Base-by-base conservation (phyloP, 2,797 vertebrate species). In the Fundulus diaphanus region DNA sequence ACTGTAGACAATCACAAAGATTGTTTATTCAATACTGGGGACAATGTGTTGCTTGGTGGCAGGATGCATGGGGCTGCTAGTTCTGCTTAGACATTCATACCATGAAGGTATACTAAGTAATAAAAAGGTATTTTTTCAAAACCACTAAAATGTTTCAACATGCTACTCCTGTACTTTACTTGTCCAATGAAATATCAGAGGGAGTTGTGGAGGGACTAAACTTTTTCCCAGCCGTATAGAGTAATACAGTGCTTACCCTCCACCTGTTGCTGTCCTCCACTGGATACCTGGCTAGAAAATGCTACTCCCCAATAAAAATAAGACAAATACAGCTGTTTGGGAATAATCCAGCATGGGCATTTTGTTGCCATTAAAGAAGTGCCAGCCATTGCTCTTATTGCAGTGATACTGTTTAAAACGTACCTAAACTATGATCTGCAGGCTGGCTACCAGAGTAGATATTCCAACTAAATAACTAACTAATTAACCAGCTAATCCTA, bases 1-100 rank as follows among this genome's bases (percentile, higher is more conserved):
- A 29, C 44, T 73, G 77, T 65, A 59, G 37, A 11, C 33, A 8
- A 22, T 54, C 40, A 65, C 78, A 33, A 49, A 18, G 69, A 75
- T 67, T 35, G 56, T 80, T 40, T 27, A 46, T 24, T 67, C 54
- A 24, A 69, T 51, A 70, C 66, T 15, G 33, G 1, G 12, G 42
- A 44, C 42, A 44, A 44, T 12, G 42, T 44, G 42, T 44, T 44
- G 42, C 42, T 44, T 44, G 42, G n/a, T n/a, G n/a, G n/a, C n/a
- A n/a, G n/a, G n/a, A 13, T 44, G 13, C 42, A 44, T 13, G 12
- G 42, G 42, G 9, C 42, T n/a, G n/a, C n/a, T n/a, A n/a, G n/a
- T n/a, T n/a, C n/a, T n/a, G n/a, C n/a, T n/a, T n/a, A n/a, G n/a
- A n/a, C n/a, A n/a, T n/a, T n/a, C n/a, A n/a, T n/a, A 44, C 2